Evolutionary conservation across 1,140 invertebrate species (phyloP).

Genomic region (Vollenhovia emeryi): DNA sequence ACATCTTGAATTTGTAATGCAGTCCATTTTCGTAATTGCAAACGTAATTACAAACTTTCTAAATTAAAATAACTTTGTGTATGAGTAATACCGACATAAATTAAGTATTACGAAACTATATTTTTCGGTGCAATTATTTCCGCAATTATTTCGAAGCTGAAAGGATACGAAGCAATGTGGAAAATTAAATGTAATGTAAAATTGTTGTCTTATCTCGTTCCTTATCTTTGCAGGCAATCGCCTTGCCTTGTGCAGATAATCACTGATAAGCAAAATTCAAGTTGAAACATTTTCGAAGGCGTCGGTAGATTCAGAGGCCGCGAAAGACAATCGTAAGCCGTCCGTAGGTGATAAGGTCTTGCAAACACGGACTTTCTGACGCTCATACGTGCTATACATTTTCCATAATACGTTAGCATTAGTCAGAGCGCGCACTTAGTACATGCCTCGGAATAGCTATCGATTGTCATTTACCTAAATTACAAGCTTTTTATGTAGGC

Average conservation of each 20-base stretch:
- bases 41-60: background rate
- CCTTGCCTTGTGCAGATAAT: background rate
- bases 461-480: conserved; percentile 62
- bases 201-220: background rate
- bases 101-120: background rate
- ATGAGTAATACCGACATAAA: background rate
- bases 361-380: conserved; percentile 14
- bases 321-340: conserved; percentile 11
- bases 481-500: conserved; percentile 43
- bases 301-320: background rate
- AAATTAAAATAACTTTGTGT: background rate
- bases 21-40: background rate
- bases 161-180: background rate
- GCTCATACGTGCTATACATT: conserved; percentile 24
- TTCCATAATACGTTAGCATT: conserved; percentile 49
- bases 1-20: background rate
- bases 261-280: background rate
- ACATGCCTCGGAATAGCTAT: conserved; percentile 50
- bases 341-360: conserved; percentile 22
- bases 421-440: conserved; percentile 33
- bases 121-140: background rate
- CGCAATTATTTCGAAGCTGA: background rate
- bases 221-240: background rate
- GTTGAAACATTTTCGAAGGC: background rate
- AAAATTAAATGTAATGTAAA: background rate